phyloP scores from a whole-genome alignment of 2,888 invertebrate species.

The Aquatica leii region DNA sequence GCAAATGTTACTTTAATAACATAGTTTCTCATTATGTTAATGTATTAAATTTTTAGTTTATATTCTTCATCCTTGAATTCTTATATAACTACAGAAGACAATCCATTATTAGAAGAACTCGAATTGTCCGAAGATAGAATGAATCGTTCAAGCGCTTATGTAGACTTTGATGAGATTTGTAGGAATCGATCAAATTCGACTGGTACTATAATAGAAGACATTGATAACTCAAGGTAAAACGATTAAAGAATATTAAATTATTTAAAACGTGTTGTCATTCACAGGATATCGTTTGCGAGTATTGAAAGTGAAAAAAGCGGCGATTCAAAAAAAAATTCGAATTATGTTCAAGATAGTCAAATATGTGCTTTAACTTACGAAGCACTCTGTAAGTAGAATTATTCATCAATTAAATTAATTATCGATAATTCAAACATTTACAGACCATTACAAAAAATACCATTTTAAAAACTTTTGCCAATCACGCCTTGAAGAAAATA shows the following conservation, averaged over 20 bases:
- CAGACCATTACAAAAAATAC: conserved; percentile 53
- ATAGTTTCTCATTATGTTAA: too few relatives aligned
- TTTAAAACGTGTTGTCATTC: background rate
- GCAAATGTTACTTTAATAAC: too few relatives aligned
- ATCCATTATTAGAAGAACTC: conserved; percentile 45
- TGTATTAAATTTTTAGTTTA: conserved; percentile 26
- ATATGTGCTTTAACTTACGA: conserved; percentile 34
- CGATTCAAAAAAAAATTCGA: background rate
- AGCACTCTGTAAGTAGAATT: conserved; percentile 30
- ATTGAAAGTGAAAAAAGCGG: conserved; percentile 26
- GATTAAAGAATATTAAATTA: background rate
- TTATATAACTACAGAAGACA: conserved; percentile 28
- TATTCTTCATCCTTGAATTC: conserved; percentile 29
- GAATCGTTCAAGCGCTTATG: conserved; percentile 47
- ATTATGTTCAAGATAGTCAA: conserved; percentile 4
- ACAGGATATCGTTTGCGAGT: conserved; percentile 31
- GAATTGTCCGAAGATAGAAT: conserved; percentile 47
- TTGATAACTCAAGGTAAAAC: conserved; percentile 21
- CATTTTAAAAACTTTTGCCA: conserved; percentile 53
- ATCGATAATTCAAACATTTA: conserved; percentile 4
- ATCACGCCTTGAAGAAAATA: conserved; percentile 54
- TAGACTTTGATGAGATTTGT: conserved; percentile 53
- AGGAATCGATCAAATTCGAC: conserved; percentile 39
- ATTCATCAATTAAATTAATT: background rate
- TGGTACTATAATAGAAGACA: conserved; percentile 27